phyloP scores from a whole-genome alignment of 2,113 vertebrate genomes.

The Gallinago paraguaiae region DNA sequence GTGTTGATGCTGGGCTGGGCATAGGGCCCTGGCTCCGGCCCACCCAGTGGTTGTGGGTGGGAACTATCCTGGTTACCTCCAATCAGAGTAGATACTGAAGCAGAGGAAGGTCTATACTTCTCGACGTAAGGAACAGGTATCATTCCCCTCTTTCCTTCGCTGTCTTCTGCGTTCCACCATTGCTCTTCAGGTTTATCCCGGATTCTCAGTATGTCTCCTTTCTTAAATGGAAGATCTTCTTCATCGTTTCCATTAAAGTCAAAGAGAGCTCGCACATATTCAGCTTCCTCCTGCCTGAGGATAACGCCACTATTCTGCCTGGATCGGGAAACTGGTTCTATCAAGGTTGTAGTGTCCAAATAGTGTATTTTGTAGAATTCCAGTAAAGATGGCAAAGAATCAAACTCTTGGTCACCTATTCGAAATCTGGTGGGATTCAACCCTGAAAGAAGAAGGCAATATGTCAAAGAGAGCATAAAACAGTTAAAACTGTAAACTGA shows the following conservation, averaged over 20 bases:
- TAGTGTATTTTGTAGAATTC: conserved; percentile 99
- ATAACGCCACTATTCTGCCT: conserved; percentile 86
- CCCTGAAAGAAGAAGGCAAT: conserved; percentile 75
- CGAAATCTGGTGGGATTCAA: conserved; percentile 86
- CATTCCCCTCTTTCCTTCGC: conserved; percentile 93
- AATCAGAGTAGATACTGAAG: conserved; percentile 79
- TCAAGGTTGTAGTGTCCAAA: conserved; percentile 98
- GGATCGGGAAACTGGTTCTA: conserved; percentile 93
- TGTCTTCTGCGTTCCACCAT: conserved; percentile 98
- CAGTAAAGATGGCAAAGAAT: conserved; percentile 92
- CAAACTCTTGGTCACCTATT: conserved; percentile 98
- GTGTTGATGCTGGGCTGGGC: conserved; percentile 95
- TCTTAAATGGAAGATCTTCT: conserved; percentile 98
- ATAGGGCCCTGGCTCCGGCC: conserved; percentile 94
- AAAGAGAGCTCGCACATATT: conserved; percentile 94
- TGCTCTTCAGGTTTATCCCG: conserved; percentile 99
- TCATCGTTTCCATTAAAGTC: conserved; percentile 98
- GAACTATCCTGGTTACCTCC: conserved; percentile 90
- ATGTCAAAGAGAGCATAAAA: conserved; percentile 39
- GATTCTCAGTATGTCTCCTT: conserved; percentile 93
- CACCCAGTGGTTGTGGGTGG: conserved; percentile 86
- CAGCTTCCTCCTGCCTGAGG: conserved; percentile 86
- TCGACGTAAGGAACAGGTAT: conserved; percentile 98
- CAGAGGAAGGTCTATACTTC: conserved; percentile 91
- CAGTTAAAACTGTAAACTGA: neutral